Percentiles rank a stretch among this genome's conserved stretches.
Conservation (phyloP, 1,140 invertebrate species). For the Drosophila oshimai region DNA sequence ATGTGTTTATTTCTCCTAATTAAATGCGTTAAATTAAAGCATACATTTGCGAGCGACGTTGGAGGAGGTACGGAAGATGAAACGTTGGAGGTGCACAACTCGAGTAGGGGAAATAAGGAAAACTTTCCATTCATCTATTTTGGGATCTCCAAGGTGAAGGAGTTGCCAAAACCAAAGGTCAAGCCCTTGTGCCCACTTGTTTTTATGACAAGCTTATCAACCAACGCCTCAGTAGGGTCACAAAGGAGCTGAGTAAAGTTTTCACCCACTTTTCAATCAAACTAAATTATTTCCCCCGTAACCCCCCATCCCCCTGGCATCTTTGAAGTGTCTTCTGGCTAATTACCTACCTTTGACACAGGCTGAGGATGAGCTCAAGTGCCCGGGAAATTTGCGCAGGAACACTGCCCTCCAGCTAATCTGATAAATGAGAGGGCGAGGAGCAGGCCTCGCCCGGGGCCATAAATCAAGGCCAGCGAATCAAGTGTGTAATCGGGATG, state of each 20-base stretch:
- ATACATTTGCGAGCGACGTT: conserved; percentile 6
- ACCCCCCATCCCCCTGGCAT: conserved; percentile 10
- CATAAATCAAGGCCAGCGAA: conserved; percentile 28
- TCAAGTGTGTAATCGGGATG: conserved; percentile 5
- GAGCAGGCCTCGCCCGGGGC: neutral
- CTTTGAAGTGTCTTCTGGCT: conserved; percentile 13
- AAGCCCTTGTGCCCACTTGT: neutral
- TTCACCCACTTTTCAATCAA: conserved; percentile 22
- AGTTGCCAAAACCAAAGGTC: neutral
- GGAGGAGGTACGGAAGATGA: neutral
- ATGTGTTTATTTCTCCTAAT: conserved; percentile 19
- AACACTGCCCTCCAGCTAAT: neutral
- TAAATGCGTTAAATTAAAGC: conserved; percentile 14
- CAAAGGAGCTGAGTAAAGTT: neutral
- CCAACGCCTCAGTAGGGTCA: neutral
- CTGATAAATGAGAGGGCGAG: neutral
- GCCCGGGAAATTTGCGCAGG: neutral
- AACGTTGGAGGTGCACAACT: neutral
- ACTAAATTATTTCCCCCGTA: conserved; percentile 17
- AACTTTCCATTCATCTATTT: neutral
- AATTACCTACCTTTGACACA: conserved; percentile 5
- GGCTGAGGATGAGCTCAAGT: neutral
- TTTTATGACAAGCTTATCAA: neutral
- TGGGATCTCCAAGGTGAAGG: neutral
- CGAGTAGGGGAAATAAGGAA: neutral